Percentiles rank a stretch among this genome's conserved stretches.
Conservation (phyloP, 2,888 invertebrate species). For the Macrophya annulata region DNA sequence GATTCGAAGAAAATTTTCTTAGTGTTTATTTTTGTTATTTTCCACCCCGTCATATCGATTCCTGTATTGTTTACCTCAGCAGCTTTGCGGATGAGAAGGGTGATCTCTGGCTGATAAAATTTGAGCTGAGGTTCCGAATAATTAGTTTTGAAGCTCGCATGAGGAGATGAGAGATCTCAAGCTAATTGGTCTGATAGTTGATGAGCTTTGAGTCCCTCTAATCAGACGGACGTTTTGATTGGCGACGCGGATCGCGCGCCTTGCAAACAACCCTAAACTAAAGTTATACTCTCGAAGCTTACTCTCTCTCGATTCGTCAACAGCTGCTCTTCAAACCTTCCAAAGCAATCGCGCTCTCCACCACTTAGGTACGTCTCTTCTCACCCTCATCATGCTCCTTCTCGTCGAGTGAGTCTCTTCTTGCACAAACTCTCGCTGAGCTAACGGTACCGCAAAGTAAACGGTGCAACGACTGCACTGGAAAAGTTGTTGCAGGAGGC, state of each 20-base stretch:
- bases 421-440: conserved; percentile 1
- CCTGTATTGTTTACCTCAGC: not conserved
- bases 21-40: too few relatives aligned
- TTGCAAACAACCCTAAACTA: conserved; percentile 68
- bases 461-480: not conserved
- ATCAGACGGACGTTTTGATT: conserved; percentile 77
- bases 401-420: conserved; percentile 23
- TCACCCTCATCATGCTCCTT: not conserved
- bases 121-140: not conserved
- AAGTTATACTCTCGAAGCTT: conserved; percentile 25
- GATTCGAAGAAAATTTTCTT: not conserved
- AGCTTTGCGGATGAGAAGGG: not conserved
- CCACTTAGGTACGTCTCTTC: conserved; percentile 4
- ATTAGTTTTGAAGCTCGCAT: conserved; percentile 20
- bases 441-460: conserved; percentile 13
- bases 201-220: conserved; percentile 75
- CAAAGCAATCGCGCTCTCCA: conserved; percentile 31
- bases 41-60: not conserved
- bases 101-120: not conserved
- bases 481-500: conserved; percentile 6
- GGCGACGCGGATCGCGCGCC: conserved; percentile 62
- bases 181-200: conserved; percentile 69
- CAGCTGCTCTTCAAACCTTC: conserved; percentile 36
- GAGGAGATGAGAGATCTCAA: conserved; percentile 48
- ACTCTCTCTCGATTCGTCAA: conserved; percentile 30